Base-by-base conservation (phyloP, 2,113 vertebrate genomes). In the Opisthocomus hoazin region DNA sequence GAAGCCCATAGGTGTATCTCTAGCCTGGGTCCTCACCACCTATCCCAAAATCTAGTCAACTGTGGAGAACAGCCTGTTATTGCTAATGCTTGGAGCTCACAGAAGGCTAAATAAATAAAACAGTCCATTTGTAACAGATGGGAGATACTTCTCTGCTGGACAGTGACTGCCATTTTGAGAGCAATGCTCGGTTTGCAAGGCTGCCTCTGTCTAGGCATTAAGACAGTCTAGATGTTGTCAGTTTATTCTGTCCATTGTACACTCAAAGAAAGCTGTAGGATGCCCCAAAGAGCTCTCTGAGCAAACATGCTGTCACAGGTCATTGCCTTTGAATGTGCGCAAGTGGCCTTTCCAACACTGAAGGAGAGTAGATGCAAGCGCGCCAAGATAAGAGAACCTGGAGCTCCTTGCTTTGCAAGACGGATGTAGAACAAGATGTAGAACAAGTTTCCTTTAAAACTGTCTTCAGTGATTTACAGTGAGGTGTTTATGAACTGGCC, bases 121-220 rank as follows among this genome's bases (percentile, higher is more conserved):
- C 32, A 66, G 51, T 36, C 70, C 9, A 29, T 65, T 75, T n/a
- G 30, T 83, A 66, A 22, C 13, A 26, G 56, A 24, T n/a, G 13
- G 36, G 51, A 78, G 43, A 75, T 61, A 48, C 5, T 82, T 85
- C 39, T 88, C 45, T 64, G 51, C 63, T 54, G 71, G 36, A 46
- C 45, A 70, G 11, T 23, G 45, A 66, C 54, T 16, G 15, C 3
- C 17, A 8, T 93, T 81, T 64, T 56, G 43, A 68, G 27, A 64
- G 39, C 41, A 70, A 32, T 0, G 0, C 41, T 54, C 0, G 0
- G 13, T 58, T 69, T 78, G 17, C 50, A 53, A 46, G 43, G 17
- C 41, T 87, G 37, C 50, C 53, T 82, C 29, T 77, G 24, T 36
- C 23, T 22, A 48, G 23, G 39, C 48, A 22, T 57, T 79, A 26